Evolutionary conservation across 1,140 invertebrate genomes (phyloP), one percentile per base, ranked within the genome.

Genomic region (Cydia pomonella): DNA sequence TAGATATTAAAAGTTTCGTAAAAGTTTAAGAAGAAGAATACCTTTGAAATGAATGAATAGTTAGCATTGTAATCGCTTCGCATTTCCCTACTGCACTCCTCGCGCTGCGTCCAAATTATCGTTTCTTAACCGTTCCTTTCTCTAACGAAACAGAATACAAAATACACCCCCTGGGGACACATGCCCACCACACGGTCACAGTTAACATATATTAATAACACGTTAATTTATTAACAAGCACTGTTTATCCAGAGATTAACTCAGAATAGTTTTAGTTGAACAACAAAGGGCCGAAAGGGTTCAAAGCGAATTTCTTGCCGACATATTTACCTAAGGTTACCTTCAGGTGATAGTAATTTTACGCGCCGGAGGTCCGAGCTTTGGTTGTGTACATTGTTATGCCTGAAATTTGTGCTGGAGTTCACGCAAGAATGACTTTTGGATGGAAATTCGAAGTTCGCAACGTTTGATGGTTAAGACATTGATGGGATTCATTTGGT

Each of bases 291-390:
- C 84, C 81, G 78, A 84, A 88, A 90, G 91, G 91, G 91, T 92
- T 92, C 91, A 92, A 92, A 92, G 91, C 89, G 88, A 92, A 92
- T 92, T 92, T 92, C 91, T 92, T 92, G 89, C 84, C 89, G 87
- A 92, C 91, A 92, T 92, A 92, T 92, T 92, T 92, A 92, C 91
- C 87, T 91, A 87, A 91, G 88, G 89, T 88, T 83, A 82, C 64
- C 64, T 69, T 69, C 64, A 89, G 90, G 86, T 92, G 89, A 91
- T 92, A 90, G 88, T 89, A 91, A 92, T 91, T 91, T 92, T 91
- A 91, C 88, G 87, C 87, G 85, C 85, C 85, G 84, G 76, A 88
- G 84, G 89, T 87, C 87, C 84, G 82, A 84, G 87, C 83, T 92
- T 87, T 82, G 90, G 82, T 88, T 89, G 82, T 77, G 84, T 90